A percentile compares a stretch with the other conserved stretches of the same genome.
These are phyloP conservation scores for Fissipunctia ypsillon DNA, from an alignment of 2,888 invertebrate genomes.

Conservation along the genomic window DNA sequence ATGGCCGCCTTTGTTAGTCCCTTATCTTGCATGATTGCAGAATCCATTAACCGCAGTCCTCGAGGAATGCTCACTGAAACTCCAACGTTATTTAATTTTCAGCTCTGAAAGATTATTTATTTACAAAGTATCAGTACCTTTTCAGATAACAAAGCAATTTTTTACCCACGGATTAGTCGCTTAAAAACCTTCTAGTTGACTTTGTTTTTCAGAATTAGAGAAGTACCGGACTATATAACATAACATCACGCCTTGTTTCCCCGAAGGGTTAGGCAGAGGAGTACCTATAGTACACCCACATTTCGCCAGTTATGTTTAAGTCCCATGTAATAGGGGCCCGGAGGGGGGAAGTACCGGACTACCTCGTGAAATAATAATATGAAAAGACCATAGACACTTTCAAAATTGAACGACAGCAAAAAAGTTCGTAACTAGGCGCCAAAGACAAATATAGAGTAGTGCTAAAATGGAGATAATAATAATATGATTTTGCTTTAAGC, in stretches of 20 bases:
- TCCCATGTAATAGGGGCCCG: no score
- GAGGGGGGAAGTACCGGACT: background rate
- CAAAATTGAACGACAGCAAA: background rate
- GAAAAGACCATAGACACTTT: background rate
- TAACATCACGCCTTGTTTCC: no score
- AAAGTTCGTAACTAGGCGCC: background rate
- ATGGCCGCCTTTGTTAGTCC: constrained; percentile 21
- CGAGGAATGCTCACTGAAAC: constrained; percentile 11
- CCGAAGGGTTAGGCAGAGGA: no score
- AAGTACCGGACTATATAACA: no score
- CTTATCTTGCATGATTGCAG: constrained; percentile 39
- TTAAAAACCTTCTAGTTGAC: background rate
- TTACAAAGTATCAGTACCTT: background rate
- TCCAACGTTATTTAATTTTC: constrained; percentile 7
- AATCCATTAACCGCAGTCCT: constrained; percentile 30
- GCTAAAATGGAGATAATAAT: constrained; percentile 28
- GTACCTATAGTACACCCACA: no score
- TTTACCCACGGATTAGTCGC: background rate
- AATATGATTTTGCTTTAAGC: constrained; percentile 38
- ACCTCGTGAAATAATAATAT: background rate
- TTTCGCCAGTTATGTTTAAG: no score
- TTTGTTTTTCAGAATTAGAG: background rate
- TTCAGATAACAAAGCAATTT: background rate
- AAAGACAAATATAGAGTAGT: constrained; percentile 27
- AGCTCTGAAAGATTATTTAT: background rate